Evolutionary conservation across 2,113 vertebrate genomes (phyloP).

Genomic region (Nyctibius bracteatus): DNA sequence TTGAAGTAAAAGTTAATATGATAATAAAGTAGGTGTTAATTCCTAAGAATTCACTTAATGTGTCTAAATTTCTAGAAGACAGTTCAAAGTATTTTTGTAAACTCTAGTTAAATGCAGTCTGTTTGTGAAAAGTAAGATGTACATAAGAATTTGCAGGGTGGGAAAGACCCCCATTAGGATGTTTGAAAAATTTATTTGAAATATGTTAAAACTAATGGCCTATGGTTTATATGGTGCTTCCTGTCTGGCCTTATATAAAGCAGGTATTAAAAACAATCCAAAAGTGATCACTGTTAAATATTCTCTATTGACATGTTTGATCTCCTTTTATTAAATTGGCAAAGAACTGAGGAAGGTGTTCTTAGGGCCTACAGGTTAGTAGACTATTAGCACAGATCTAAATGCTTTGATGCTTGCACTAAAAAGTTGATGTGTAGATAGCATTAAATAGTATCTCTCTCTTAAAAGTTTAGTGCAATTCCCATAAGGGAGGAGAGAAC

Average conservation of each 20-base stretch:
- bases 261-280: background rate
- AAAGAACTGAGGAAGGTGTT: background rate
- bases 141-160: background rate
- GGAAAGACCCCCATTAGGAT: background rate
- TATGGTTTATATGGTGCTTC: background rate
- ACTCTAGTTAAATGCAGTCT: background rate
- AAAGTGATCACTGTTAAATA: background rate
- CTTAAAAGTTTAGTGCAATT: background rate
- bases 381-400: background rate
- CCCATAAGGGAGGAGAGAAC: background rate
- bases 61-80: background rate
- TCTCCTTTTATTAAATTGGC: background rate
- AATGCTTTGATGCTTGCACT: background rate
- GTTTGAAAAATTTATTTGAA: background rate
- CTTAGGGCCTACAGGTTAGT: background rate
- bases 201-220: background rate
- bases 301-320: background rate
- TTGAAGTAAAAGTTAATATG: background rate
- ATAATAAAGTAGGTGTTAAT: background rate
- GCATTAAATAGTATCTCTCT: background rate
- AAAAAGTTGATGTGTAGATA: background rate
- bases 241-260: background rate
- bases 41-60: background rate
- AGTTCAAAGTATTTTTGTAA: background rate
- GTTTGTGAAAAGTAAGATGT: background rate